These are phyloP conservation scores for Mactra quadrangularis DNA, from an alignment of 1,140 invertebrate genomes.

Conservation along the genomic window DNA sequence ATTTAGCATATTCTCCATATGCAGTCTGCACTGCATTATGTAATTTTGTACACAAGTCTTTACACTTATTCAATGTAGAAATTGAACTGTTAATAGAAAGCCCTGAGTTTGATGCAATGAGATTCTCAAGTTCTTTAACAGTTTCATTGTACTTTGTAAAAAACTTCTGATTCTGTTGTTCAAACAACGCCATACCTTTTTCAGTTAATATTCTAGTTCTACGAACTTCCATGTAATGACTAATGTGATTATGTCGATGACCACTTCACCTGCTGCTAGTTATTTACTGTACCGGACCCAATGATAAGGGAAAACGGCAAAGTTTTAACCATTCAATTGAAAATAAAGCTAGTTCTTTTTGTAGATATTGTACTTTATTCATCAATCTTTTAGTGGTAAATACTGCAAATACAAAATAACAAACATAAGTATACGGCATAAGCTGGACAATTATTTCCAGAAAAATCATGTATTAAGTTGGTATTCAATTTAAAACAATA, in stretches of 20 bases:
- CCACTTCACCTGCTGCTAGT: neutral
- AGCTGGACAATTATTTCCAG: too few relatives aligned
- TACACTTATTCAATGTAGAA: conserved; percentile 13
- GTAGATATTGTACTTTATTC: too few relatives aligned
- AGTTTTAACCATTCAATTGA: too few relatives aligned
- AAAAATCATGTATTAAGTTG: too few relatives aligned
- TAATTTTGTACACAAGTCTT: neutral
- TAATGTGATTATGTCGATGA: too few relatives aligned
- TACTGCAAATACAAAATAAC: too few relatives aligned
- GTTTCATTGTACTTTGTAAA: neutral
- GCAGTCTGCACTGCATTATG: conserved; percentile 5
- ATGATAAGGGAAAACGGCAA: conserved; percentile 5
- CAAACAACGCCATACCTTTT: conserved; percentile 15
- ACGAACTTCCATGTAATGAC: conserved; percentile 1
- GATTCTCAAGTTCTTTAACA: neutral
- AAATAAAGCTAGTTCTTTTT: too few relatives aligned
- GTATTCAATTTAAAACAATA: too few relatives aligned
- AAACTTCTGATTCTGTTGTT: neutral
- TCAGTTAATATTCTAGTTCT: neutral
- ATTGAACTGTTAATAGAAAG: conserved; percentile 19
- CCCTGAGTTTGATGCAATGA: neutral
- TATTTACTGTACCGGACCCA: conserved; percentile 28
- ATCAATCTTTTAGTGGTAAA: too few relatives aligned
- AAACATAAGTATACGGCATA: too few relatives aligned
- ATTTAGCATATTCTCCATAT: conserved; percentile 4